Percentiles rank a stretch among this genome's conserved stretches.
phyloP scores from a whole-genome alignment of 2,888 invertebrate genomes.

The Caenorhabditis japonica region DNA sequence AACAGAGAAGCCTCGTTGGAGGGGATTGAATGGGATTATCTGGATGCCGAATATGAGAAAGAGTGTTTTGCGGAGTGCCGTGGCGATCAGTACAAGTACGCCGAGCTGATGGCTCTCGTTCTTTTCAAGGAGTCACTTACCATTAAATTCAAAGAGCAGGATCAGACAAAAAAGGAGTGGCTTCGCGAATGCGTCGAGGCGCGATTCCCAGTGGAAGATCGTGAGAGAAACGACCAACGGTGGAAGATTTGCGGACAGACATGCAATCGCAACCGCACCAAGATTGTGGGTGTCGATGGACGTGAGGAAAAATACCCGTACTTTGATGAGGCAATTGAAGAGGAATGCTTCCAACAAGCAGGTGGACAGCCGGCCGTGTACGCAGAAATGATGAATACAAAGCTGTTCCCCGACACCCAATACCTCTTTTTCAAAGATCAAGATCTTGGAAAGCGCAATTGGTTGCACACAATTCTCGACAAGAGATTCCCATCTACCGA shows the following conservation, averaged over 20 bases:
- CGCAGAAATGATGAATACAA: conserved; percentile 59
- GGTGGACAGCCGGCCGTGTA: conserved; percentile 56
- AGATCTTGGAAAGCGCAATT: conserved; percentile 63
- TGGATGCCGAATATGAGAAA: conserved; percentile 55
- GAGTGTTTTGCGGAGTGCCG: conserved; percentile 54
- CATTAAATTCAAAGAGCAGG: conserved; percentile 66
- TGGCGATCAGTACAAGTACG: conserved; percentile 63
- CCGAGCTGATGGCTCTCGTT: conserved; percentile 61
- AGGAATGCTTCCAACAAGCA: conserved; percentile 53
- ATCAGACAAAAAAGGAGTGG: conserved; percentile 64
- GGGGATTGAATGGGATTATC: conserved; percentile 52
- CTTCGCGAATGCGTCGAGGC: conserved; percentile 62
- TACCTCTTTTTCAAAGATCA: conserved; percentile 67
- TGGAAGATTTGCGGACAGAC: conserved; percentile 66
- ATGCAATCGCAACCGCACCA: conserved; percentile 63
- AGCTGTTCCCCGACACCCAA: conserved; percentile 59
- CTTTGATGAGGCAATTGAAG: conserved; percentile 58
- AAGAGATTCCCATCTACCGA: conserved; percentile 62
- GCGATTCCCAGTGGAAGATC: conserved; percentile 60
- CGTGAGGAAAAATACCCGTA: conserved; percentile 61
- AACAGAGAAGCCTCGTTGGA: conserved; percentile 17
- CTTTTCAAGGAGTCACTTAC: conserved; percentile 57
- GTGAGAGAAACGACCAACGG: conserved; percentile 56
- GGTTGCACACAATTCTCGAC: conserved; percentile 65
- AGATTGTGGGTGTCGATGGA: conserved; percentile 56